phyloP scores from a whole-genome alignment of 2,888 invertebrate genomes.

The Cryptosula pallasiana region DNA sequence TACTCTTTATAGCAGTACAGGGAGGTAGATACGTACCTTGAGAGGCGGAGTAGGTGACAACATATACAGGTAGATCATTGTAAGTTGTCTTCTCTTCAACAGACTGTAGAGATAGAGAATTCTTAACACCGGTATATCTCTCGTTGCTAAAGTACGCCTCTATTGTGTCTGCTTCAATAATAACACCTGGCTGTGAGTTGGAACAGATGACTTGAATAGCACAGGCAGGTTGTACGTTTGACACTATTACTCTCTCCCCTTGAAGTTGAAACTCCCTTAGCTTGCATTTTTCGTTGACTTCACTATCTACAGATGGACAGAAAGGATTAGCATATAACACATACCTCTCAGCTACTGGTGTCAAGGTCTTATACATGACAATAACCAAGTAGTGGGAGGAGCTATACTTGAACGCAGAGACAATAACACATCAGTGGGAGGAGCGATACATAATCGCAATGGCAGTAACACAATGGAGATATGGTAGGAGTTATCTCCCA shows the following conservation, averaged over 20 bases:
- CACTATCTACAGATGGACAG: no score
- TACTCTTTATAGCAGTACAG: no score
- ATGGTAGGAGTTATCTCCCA: no score
- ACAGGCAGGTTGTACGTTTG: background rate
- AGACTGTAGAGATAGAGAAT: background rate
- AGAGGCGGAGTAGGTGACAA: background rate
- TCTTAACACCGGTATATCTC: background rate
- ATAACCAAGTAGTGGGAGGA: no score
- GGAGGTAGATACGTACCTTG: slow-evolving; percentile 4
- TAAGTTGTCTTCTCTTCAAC: background rate
- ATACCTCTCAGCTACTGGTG: no score
- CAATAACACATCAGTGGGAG: no score
- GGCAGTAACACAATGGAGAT: no score
- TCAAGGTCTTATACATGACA: no score
- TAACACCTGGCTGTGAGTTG: background rate
- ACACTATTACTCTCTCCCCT: background rate
- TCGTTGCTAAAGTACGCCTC: slow-evolving; percentile 14
- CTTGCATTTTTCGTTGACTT: background rate
- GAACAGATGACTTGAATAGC: slow-evolving; percentile 1
- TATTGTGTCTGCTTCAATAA: background rate
- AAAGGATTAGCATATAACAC: no score
- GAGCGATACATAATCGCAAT: no score
- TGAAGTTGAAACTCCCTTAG: background rate
- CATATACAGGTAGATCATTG: background rate
- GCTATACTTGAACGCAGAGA: no score